Percentiles rank a stretch among this genome's conserved stretches.
phyloP scores from a whole-genome alignment of 2,888 invertebrate genomes.

The Rugalucina vietnamica region DNA sequence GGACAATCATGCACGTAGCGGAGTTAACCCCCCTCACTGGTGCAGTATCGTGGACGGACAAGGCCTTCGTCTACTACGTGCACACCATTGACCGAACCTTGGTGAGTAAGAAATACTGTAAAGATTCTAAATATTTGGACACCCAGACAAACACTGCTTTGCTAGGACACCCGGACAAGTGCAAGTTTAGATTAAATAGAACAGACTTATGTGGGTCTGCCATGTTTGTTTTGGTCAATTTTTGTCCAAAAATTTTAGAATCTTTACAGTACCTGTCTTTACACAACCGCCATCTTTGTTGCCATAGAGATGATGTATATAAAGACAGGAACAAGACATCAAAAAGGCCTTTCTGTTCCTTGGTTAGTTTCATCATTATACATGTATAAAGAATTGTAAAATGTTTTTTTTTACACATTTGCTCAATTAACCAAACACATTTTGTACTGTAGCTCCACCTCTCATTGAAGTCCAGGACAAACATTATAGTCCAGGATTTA shows the following conservation, averaged over 20 bases:
- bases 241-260: too few species aligned
- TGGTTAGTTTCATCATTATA: too few species aligned
- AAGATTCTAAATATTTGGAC: neutral
- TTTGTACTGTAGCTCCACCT: too few species aligned
- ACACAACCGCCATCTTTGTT: conserved; percentile 19
- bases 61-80: conserved; percentile 98
- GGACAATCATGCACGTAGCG: conserved; percentile 99
- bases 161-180: neutral
- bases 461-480: too few species aligned
- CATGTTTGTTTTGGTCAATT: too few species aligned
- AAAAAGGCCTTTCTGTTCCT: too few species aligned
- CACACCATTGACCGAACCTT: conserved; percentile 97
- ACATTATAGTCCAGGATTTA: too few species aligned
- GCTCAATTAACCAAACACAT: too few species aligned
- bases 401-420: too few species aligned
- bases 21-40: conserved; percentile 97
- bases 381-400: too few species aligned
- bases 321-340: conserved; percentile 45
- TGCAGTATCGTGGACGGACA: conserved; percentile 99
- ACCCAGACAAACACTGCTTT: neutral
- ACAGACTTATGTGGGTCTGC: too few species aligned
- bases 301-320: conserved; percentile 39
- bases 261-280: conserved; percentile 13
- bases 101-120: conserved; percentile 82
- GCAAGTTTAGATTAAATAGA: too few species aligned